These are phyloP conservation scores for Endotricha flammealis DNA, from an alignment of 2,888 invertebrate species.

Conservation along the genomic window DNA sequence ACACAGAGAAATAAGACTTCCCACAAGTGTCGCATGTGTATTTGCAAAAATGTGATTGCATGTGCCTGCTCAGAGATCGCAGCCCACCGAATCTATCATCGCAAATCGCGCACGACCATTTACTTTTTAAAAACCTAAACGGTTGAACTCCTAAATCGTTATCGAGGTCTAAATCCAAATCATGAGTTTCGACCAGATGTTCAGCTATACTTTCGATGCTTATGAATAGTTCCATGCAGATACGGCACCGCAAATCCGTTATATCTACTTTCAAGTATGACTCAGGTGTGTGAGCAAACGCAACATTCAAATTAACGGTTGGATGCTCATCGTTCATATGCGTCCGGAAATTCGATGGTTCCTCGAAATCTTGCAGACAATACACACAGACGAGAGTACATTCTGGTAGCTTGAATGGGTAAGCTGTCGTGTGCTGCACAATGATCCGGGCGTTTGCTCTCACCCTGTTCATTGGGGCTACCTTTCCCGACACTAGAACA, in stretches of 20 bases:
- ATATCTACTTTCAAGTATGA: constrained; percentile 31
- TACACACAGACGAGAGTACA: constrained; percentile 31
- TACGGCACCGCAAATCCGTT: constrained; percentile 31
- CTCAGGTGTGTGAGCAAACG: constrained; percentile 21
- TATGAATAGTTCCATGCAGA: constrained; percentile 22
- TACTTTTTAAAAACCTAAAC: constrained; percentile 24
- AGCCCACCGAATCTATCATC: constrained; percentile 25
- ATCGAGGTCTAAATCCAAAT: constrained; percentile 14
- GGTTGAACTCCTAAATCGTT: constrained; percentile 27
- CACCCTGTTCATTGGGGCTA: constrained; percentile 25
- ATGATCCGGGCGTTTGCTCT: constrained; percentile 36
- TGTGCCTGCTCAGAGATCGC: constrained; percentile 32
- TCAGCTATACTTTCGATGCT: constrained; percentile 22
- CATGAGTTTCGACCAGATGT: constrained; percentile 26
- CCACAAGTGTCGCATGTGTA: constrained; percentile 38
- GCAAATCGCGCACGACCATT: constrained; percentile 29
- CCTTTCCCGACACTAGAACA: constrained; percentile 35
- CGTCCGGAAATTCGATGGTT: constrained; percentile 30
- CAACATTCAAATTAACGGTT: constrained; percentile 19
- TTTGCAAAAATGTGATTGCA: constrained; percentile 32
- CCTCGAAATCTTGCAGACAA: constrained; percentile 29
- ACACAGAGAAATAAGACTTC: constrained; percentile 28
- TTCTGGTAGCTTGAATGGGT: constrained; percentile 39
- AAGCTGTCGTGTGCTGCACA: constrained; percentile 35
- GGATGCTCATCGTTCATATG: constrained; percentile 33